Evolutionary conservation across 2,888 invertebrate genomes (phyloP).

Genomic region (Drosophila greeni): DNA sequence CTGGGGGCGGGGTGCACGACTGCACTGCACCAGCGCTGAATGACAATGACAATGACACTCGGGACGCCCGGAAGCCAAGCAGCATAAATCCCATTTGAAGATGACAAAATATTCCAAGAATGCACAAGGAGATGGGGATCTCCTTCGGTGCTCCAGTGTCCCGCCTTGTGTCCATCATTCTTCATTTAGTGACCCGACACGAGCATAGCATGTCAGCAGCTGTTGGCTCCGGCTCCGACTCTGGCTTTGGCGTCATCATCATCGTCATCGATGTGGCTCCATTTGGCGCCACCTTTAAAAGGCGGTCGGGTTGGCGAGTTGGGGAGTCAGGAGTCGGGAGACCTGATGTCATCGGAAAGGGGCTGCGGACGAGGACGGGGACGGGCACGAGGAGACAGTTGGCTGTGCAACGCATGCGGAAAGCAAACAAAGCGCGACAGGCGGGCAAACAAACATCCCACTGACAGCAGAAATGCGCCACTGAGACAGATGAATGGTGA

Average conservation of each 20-base stretch:
- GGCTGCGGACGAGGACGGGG: neutral
- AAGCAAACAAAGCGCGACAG: conserved; percentile 70
- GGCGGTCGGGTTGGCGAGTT: neutral
- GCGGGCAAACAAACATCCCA: conserved; percentile 59
- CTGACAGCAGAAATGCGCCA: conserved; percentile 46
- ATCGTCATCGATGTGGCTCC: conserved; percentile 53
- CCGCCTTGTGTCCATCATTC: conserved; percentile 64
- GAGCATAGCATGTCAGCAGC: conserved; percentile 65
- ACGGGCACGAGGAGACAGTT: conserved; percentile 24
- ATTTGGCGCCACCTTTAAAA: conserved; percentile 14
- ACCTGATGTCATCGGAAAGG: conserved; percentile 10
- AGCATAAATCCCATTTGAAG: conserved; percentile 67
- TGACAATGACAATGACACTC: conserved; percentile 24
- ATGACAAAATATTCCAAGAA: conserved; percentile 64
- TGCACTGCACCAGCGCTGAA: conserved; percentile 14
- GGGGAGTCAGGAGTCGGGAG: neutral
- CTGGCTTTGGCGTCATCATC: conserved; percentile 34
- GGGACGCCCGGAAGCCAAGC: conserved; percentile 35
- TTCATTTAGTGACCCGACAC: conserved; percentile 71
- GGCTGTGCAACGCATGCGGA: conserved; percentile 57
- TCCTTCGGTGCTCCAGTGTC: conserved; percentile 4
- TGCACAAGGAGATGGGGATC: neutral
- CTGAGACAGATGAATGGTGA: conserved; percentile 39
- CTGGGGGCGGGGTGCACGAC: conserved; percentile 5
- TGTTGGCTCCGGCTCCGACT: conserved; percentile 43